Conservation (phyloP, 2,113 vertebrate species). For the Chionodraco myersi region DNA sequence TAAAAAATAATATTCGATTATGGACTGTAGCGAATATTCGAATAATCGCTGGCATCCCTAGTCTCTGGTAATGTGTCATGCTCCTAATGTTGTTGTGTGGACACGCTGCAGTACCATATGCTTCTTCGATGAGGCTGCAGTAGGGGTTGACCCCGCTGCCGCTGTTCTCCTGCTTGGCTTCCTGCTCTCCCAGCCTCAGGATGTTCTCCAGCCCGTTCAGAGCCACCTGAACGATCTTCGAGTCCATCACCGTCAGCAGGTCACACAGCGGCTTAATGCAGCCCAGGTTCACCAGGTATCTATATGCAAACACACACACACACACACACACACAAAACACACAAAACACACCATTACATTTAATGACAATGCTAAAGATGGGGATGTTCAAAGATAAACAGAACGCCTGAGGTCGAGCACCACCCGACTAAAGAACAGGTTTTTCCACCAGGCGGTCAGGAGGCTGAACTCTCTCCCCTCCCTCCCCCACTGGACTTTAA, state of each 20-base stretch:
- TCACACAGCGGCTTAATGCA: slow-evolving; percentile 98
- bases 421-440: too few species aligned
- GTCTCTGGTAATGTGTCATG: background rate
- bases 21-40: too few species aligned
- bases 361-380: too few species aligned
- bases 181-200: slow-evolving; percentile 94
- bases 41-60: too few species aligned
- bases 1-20: too few species aligned
- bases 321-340: too few species aligned
- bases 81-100: background rate
- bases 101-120: slow-evolving; percentile 87
- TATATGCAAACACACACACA: slow-evolving; percentile 53
- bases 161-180: slow-evolving; percentile 90
- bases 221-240: slow-evolving; percentile 97
- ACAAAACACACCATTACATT: background rate
- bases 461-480: too few species aligned
- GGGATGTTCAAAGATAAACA: too few species aligned
- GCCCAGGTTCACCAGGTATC: slow-evolving; percentile 95
- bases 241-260: slow-evolving; percentile 98
- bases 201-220: slow-evolving; percentile 97
- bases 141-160: slow-evolving; percentile 93
- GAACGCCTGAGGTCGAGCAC: too few species aligned
- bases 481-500: too few species aligned
- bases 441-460: too few species aligned
- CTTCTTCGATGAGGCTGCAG: slow-evolving; percentile 97